These are phyloP conservation scores for Cephalotes varians DNA, from an alignment of 2,888 invertebrate genomes.

Conservation along the genomic window DNA sequence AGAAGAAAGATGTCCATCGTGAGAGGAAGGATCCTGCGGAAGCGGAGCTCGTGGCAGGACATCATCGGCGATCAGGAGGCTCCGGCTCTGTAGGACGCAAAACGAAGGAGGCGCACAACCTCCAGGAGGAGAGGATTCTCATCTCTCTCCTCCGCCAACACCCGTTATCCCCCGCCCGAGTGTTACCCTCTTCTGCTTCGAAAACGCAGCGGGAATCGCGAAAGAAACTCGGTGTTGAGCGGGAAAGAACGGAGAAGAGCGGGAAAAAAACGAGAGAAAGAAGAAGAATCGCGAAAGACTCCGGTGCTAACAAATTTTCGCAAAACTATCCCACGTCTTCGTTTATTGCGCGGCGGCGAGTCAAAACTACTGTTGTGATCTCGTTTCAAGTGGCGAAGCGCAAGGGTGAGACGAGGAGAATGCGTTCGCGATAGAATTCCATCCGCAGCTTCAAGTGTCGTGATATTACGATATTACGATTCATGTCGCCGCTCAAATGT, in stretches of 20 bases:
- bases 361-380: constrained; percentile 19
- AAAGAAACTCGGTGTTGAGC: constrained; percentile 30
- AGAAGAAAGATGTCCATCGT: constrained; percentile 71
- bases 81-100: constrained; percentile 86
- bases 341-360: constrained; percentile 22
- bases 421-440: background rate
- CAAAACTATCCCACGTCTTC: background rate
- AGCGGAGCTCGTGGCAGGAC: constrained; percentile 87
- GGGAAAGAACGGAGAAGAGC: constrained; percentile 49
- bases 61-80: constrained; percentile 87
- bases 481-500: constrained; percentile 14
- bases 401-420: background rate
- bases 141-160: constrained; percentile 63
- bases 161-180: constrained; percentile 54
- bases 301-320: background rate
- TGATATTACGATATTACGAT: constrained; percentile 10
- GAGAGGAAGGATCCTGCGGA: constrained; percentile 84
- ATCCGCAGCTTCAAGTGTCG: constrained; percentile 13
- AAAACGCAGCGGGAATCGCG: constrained; percentile 41
- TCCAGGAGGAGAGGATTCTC: constrained; percentile 57
- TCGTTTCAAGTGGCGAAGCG: constrained; percentile 17
- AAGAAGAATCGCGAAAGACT: background rate
- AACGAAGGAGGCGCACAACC: constrained; percentile 44
- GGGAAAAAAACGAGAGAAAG: background rate
- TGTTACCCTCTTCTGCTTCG: constrained; percentile 36